Conservation (phyloP, 2,113 vertebrate species). For the Phoxinus phoxinus region DNA sequence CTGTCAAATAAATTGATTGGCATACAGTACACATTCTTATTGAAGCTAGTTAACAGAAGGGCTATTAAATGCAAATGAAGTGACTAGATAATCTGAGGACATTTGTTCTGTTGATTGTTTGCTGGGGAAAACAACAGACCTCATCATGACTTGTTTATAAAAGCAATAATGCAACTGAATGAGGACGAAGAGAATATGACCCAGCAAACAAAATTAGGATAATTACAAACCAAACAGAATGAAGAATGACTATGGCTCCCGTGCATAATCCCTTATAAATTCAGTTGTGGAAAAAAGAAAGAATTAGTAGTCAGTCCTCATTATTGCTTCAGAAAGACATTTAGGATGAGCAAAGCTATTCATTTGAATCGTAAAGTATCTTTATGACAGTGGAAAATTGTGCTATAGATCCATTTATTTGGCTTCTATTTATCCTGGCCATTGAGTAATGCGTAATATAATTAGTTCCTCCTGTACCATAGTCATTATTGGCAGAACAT, state of each 20-base stretch:
- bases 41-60: constrained; percentile 4
- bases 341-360: constrained; percentile 38
- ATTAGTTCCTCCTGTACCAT: constrained; percentile 62
- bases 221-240: constrained; percentile 60
- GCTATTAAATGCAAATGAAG: constrained; percentile 50
- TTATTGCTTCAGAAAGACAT: constrained; percentile 44
- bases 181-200: constrained; percentile 50
- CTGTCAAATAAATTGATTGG: constrained; percentile 36
- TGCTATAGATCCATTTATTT: constrained; percentile 15
- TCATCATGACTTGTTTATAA: constrained; percentile 30
- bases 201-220: constrained; percentile 63
- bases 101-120: constrained; percentile 41
- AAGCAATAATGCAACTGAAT: constrained; percentile 55
- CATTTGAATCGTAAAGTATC: constrained; percentile 36
- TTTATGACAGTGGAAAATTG: constrained; percentile 46
- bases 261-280: constrained; percentile 51
- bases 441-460: constrained; percentile 65
- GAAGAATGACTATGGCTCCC: constrained; percentile 53
- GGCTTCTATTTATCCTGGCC: constrained; percentile 57
- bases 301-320: constrained; percentile 31
- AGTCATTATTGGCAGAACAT: constrained; percentile 64
- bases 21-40: constrained; percentile 1
- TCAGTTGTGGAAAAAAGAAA: constrained; percentile 41
- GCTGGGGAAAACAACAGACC: constrained; percentile 30
- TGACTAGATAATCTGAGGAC: constrained; percentile 11